These are phyloP conservation scores for Mormyrus lacerda DNA, from an alignment of 2,113 vertebrate genomes.

Conservation along the genomic window DNA sequence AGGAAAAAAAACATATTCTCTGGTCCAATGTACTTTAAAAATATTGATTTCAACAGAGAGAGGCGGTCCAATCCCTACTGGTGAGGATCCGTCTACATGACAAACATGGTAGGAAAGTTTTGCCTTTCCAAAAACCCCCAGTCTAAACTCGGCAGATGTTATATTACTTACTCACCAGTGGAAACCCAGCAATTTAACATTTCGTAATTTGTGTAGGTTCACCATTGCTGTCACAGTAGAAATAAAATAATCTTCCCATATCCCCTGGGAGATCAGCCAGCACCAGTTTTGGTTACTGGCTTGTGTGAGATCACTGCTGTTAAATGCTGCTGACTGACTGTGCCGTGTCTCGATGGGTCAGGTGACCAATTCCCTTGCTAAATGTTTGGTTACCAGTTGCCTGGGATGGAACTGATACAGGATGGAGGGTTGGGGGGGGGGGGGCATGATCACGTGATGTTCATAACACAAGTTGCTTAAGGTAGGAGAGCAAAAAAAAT, in stretches of 20 bases:
- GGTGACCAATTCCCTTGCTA: not conserved
- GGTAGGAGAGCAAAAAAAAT: slow-evolving; percentile 28
- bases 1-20: not conserved
- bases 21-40: not conserved
- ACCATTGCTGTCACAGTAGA: not conserved
- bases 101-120: not conserved
- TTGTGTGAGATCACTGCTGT: not conserved
- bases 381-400: not conserved
- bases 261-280: not conserved
- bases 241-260: slow-evolving; percentile 1
- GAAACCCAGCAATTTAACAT: not conserved
- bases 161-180: not conserved
- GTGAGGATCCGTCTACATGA: not conserved
- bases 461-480: slow-evolving; percentile 31
- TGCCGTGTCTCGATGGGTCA: not conserved
- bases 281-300: not conserved
- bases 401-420: not conserved
- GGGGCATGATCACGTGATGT: not conserved
- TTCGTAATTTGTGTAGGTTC: not conserved
- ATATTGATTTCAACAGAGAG: not conserved
- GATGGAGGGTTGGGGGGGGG: too few species aligned
- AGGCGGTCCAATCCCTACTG: not conserved
- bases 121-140: not conserved
- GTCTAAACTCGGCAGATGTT: not conserved
- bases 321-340: not conserved